These are phyloP conservation scores for Scortum barcoo DNA, from an alignment of 2,113 vertebrate species.

Conservation along the genomic window DNA sequence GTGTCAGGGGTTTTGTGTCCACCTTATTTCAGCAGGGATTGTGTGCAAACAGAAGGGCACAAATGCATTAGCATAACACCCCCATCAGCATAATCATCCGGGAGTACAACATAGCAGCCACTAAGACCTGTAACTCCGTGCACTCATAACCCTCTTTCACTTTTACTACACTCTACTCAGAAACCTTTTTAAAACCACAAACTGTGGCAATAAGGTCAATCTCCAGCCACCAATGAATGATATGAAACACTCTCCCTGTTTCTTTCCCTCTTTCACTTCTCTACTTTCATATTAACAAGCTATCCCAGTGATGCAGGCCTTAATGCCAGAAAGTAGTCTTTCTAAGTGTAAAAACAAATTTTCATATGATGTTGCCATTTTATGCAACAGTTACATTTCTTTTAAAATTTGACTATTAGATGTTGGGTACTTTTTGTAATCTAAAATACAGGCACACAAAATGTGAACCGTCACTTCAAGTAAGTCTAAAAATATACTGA, in stretches of 20 bases:
- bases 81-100: slow-evolving; percentile 15
- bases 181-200: slow-evolving; percentile 75
- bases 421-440: too few relatives aligned
- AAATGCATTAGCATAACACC: slow-evolving; percentile 7
- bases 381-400: neutral
- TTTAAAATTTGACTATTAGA: neutral
- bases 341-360: neutral
- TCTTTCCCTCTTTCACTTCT: slow-evolving; percentile 70
- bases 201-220: slow-evolving; percentile 52
- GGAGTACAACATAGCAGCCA: slow-evolving; percentile 22
- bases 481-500: neutral
- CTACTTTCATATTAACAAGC: slow-evolving; percentile 42
- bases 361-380: neutral
- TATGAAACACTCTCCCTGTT: slow-evolving; percentile 67
- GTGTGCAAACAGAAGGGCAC: slow-evolving; percentile 21
- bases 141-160: slow-evolving; percentile 36
- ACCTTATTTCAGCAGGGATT: slow-evolving; percentile 23
- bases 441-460: neutral
- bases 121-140: slow-evolving; percentile 34
- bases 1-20: slow-evolving; percentile 10
- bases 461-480: neutral
- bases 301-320: neutral
- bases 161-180: slow-evolving; percentile 23
- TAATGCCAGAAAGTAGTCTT: neutral
- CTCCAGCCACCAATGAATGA: slow-evolving; percentile 57